Conservation (phyloP, 2,888 invertebrate genomes). For the Miltochrista miniata region DNA sequence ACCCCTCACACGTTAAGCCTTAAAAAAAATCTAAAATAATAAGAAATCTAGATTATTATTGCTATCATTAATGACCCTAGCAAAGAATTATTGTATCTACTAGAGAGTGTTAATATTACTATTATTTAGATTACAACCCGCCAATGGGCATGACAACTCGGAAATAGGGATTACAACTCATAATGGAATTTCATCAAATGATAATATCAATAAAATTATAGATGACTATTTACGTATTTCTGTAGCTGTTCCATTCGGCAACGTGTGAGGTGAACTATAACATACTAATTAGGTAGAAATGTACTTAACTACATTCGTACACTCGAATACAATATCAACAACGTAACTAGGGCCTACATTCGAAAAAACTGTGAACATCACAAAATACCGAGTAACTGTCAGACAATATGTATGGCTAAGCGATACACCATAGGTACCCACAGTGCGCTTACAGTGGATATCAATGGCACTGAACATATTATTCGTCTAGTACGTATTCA, state of each 20-base stretch:
- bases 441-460: neutral
- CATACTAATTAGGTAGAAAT: constrained; percentile 75
- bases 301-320: constrained; percentile 70
- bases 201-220: too few species aligned
- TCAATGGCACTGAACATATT: constrained; percentile 48
- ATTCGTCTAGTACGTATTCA: constrained; percentile 24
- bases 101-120: constrained; percentile 21
- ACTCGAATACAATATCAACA: constrained; percentile 72
- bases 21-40: constrained; percentile 5
- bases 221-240: constrained; percentile 50
- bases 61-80: constrained; percentile 18
- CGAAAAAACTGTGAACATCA: constrained; percentile 72
- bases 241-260: constrained; percentile 41
- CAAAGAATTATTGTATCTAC: constrained; percentile 26
- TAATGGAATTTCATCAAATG: neutral
- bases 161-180: neutral
- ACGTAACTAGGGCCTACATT: constrained; percentile 74
- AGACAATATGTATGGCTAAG: constrained; percentile 52
- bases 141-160: constrained; percentile 26
- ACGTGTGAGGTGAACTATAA: constrained; percentile 70
- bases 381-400: constrained; percentile 52
- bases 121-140: constrained; percentile 27
- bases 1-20: constrained; percentile 63
- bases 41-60: constrained; percentile 9
- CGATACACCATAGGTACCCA: constrained; percentile 38